These are phyloP conservation scores for Crypturellus undulatus DNA, from an alignment of 2,113 vertebrate genomes.

Conservation along the genomic window DNA sequence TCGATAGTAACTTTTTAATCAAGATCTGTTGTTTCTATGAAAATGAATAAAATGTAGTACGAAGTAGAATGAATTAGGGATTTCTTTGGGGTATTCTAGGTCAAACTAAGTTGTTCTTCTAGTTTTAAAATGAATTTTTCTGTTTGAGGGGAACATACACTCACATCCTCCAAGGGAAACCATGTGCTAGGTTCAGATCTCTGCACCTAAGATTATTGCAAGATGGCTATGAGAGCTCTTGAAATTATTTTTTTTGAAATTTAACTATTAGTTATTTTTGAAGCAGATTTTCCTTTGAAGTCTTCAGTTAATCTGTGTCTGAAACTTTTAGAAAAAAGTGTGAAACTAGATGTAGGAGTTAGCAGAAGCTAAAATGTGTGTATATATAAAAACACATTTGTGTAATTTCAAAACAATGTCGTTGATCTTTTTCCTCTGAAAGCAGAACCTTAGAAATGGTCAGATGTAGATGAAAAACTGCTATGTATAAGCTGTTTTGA, in stretches of 20 bases:
- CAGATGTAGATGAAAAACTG: neutral
- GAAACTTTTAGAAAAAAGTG: neutral
- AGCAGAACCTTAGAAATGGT: neutral
- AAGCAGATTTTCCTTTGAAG: neutral
- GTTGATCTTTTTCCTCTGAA: neutral
- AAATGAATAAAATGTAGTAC: neutral
- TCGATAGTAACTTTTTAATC: neutral
- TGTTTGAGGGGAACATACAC: neutral
- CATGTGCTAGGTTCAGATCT: neutral
- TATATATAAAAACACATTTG: neutral
- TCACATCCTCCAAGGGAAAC: neutral
- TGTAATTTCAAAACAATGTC: neutral
- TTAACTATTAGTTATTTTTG: neutral
- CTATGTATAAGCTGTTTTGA: neutral
- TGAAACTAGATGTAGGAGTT: neutral
- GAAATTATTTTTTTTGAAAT: neutral
- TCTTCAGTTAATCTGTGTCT: neutral
- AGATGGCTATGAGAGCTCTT: neutral
- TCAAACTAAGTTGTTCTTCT: neutral
- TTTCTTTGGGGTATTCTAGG: neutral
- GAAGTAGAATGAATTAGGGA: neutral
- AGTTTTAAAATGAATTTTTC: neutral
- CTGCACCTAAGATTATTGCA: neutral
- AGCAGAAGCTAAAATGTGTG: neutral
- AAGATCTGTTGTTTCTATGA: neutral